phyloP scores from a whole-genome alignment of 1,140 invertebrate genomes.

The Mya arenaria region DNA sequence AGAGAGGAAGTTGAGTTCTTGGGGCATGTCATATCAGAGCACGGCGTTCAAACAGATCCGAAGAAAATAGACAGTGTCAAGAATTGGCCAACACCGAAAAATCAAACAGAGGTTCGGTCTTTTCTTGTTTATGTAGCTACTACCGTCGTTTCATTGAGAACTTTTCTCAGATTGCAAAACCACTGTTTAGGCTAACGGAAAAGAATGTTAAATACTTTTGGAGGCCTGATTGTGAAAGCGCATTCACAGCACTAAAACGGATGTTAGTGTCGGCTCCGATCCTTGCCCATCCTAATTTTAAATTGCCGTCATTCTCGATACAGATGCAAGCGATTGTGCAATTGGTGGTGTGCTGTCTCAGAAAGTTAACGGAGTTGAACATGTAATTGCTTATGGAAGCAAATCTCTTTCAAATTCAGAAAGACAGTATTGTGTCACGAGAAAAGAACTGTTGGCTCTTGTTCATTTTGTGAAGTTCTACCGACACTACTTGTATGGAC shows the following conservation, averaged over 20 bases:
- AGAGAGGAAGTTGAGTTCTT: conserved; percentile 58
- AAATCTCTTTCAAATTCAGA: conserved; percentile 8
- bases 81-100: conserved; percentile 70
- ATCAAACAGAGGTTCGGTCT: conserved; percentile 57
- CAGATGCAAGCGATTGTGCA: conserved; percentile 78
- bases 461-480: conserved; percentile 48
- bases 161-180: conserved; percentile 4
- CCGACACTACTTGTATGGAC: neutral
- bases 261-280: conserved; percentile 57
- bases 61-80: conserved; percentile 69
- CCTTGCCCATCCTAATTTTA: conserved; percentile 67
- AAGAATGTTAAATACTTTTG: neutral
- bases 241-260: conserved; percentile 59
- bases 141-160: conserved; percentile 1
- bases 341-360: conserved; percentile 79
- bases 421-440: conserved; percentile 16
- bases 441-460: conserved; percentile 53
- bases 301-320: conserved; percentile 75
- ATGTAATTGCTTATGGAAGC: conserved; percentile 28
- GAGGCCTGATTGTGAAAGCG: neutral
- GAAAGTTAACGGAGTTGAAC: conserved; percentile 57
- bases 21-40: conserved; percentile 62
- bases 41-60: conserved; percentile 65
- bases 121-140: no score
- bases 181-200: neutral